These are phyloP conservation scores for Siniperca scherzeri DNA, from an alignment of 2,797 vertebrate genomes.

Conservation along the genomic window DNA sequence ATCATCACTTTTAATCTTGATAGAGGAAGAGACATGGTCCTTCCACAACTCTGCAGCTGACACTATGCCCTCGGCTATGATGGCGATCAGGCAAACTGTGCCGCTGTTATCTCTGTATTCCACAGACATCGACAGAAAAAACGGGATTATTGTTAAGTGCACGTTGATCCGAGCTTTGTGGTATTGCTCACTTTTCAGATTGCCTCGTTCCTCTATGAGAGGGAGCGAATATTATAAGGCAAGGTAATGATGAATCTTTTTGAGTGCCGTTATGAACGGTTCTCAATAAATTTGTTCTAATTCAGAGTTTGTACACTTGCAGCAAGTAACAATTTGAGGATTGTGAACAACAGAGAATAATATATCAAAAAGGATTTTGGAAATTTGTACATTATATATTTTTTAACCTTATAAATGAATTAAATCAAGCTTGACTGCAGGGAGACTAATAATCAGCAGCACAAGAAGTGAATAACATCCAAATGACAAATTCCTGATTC, in stretches of 20 bases:
- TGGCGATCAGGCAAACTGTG: constrained; percentile 60
- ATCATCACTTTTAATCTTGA: constrained; percentile 60
- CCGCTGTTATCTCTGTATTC: constrained; percentile 66
- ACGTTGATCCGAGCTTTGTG: constrained; percentile 33
- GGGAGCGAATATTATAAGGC: not conserved
- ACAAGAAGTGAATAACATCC: constrained; percentile 15
- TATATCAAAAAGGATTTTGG: not conserved
- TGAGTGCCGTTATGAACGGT: not conserved
- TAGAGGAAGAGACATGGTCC: constrained; percentile 48
- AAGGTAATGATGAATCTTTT: constrained; percentile 3
- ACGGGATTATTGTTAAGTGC: constrained; percentile 41
- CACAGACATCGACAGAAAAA: constrained; percentile 48
- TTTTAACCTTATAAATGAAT: constrained; percentile 11
- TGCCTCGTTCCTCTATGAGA: not conserved
- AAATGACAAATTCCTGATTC: constrained; percentile 43
- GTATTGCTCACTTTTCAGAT: constrained; percentile 24
- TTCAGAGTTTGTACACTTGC: not conserved
- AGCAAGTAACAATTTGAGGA: not conserved
- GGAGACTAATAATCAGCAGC: constrained; percentile 19
- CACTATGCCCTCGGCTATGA: constrained; percentile 62
- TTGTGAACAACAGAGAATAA: constrained; percentile 8
- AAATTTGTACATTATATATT: not conserved
- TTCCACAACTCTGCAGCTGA: constrained; percentile 54
- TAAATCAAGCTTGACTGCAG: constrained; percentile 5
- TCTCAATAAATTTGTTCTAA: constrained; percentile 1